Conservation (phyloP, 2,888 invertebrate genomes). For the Drosophila robusta region DNA sequence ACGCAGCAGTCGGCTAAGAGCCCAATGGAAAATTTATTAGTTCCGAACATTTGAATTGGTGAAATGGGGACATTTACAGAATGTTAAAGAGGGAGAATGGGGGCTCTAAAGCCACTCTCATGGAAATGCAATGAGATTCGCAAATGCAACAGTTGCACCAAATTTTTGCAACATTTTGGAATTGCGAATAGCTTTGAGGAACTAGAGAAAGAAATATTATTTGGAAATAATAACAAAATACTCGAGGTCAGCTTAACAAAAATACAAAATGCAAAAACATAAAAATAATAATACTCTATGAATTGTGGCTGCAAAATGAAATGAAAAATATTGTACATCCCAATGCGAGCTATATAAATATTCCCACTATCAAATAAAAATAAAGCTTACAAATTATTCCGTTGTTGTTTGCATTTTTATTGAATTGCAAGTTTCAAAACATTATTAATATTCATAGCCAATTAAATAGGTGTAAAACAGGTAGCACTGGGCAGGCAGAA, state of each 20-base stretch:
- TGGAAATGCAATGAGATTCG: constrained; percentile 17
- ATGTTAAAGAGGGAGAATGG: background rate
- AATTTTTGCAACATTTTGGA: background rate
- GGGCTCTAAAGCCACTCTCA: constrained; percentile 8
- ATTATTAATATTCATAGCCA: background rate
- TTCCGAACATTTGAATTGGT: constrained; percentile 33
- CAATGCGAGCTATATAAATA: too few relatives aligned
- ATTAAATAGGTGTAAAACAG: background rate
- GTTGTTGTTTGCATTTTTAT: constrained; percentile 1
- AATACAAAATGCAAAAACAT: background rate
- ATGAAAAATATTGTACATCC: too few relatives aligned
- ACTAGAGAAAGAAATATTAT: background rate
- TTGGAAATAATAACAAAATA: background rate
- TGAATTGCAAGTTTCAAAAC: background rate
- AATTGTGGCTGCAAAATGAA: background rate
- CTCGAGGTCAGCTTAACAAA: too few relatives aligned
- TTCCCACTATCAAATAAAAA: too few relatives aligned
- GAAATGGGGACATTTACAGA: constrained; percentile 3
- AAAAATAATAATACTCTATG: background rate
- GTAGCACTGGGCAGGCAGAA: background rate
- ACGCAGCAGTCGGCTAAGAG: constrained; percentile 30
- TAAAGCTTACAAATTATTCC: too few relatives aligned
- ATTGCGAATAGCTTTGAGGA: background rate
- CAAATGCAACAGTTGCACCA: constrained; percentile 26
- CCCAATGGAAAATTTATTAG: constrained; percentile 57